Evolutionary conservation across 2,113 vertebrate genomes (phyloP), one percentile per base, ranked within the genome.

Genomic region (Lanius collurio): DNA sequence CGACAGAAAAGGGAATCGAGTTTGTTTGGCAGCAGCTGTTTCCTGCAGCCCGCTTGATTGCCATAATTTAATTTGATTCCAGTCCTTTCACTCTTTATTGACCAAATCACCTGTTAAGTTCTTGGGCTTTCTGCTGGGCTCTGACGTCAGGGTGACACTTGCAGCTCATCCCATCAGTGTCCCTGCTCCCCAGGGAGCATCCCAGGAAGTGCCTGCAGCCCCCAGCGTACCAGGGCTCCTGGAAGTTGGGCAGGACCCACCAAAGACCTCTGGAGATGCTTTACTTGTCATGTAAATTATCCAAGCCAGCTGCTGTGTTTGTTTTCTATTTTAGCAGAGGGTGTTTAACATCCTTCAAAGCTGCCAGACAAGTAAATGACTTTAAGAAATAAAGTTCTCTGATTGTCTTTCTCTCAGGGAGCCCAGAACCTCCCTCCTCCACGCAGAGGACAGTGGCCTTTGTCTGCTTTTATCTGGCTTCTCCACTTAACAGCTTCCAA

Each of bases 101-200:
- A 68, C 75, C 67, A 15, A 63, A 89, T 68, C 67, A 70, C 62
- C 91, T 21, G 42, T 18, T 50, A 15, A 30, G 39, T 13, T 41
- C 87, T 73, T 2, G 37, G 52, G 69, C n/a, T 12, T 23, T 90
- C 41, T 68, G 86, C 89, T 28, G 89, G 83, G 62, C 80, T 75
- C 37, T 93, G 94, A 86, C 87, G 89, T 80, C 87, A 78, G 89
- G 89, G 69, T 10, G 15, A 13, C 68, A n/a, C 15, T 9, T 24
- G 64, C 55, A 62, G 69, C 50, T 64, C 31, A 8, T 73, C 77
- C 2, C 88, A 64, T 39, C 70, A 27, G 31, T 23, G 79, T 37
- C 69, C 39, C 67, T 24, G 53, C 44, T 60, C 55, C 55, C 55
- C 81, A 14, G 39, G 63, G 68, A 26, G 2, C 31, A 24, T 30